Evolutionary conservation across 2,113 vertebrate genomes (phyloP), one percentile per base, ranked within the genome.

Genomic region (Danionella cerebrum): DNA sequence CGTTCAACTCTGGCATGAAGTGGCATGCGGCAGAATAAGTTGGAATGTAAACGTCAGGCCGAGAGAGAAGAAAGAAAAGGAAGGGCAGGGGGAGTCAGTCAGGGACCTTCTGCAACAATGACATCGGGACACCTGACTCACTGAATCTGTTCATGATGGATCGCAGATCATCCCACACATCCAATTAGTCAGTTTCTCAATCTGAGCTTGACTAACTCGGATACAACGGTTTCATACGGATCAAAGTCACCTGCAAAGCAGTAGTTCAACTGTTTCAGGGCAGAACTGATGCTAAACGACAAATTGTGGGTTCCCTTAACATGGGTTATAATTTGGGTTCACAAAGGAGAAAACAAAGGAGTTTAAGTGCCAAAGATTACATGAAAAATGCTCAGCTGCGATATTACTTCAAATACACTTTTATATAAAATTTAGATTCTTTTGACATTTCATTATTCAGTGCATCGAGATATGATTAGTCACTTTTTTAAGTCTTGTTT

Each of bases 1-100:
- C 63, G 62, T 71, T 73, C 59, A 71, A 57, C 51, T 36, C 36
- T 7, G 60, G 60, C 42, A 66, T 76, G 70, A 21, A 42, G 38
- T 65, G 76, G 70, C 24, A 71, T 79, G 78, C 81, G 80, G 80
- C 82, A 85, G 80, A 77, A 84, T 79, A 78, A 82, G 84, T 82
- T 51, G 85, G 86, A 86, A 88, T 89, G 85, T 81, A 84, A 78
- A 78, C 72, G 81, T 88, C 86, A 87, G 85, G 83, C 84, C 14
- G 10, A 53, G 7, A 19, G 25, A 70, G 16, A 70, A 7, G 41
- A 29, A 60, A 24, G 39, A 45, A 25, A 14, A 41, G 22, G 21
- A 1, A 47, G 36, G 27, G n/a, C 19, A 50, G 12, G 1, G 19
- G 14, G 8, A 16, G 6, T 4, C 8, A 24, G 8, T n/a, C 8